Percentiles rank a stretch among this genome's conserved stretches.
phyloP scores from a whole-genome alignment of 2,797 vertebrate species.

The Poeciliopsis infans region DNA sequence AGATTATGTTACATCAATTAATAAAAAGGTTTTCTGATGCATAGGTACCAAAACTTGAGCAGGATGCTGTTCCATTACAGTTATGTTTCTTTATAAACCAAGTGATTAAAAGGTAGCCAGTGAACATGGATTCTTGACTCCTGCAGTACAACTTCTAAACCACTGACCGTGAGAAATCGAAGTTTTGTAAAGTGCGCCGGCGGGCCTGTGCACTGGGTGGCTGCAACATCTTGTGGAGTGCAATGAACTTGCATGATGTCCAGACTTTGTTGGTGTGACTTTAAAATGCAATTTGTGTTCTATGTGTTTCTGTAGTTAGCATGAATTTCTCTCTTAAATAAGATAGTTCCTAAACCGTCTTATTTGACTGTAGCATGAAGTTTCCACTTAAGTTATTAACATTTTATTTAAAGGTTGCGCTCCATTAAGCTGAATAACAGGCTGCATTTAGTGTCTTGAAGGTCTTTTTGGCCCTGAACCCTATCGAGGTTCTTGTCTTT shows the following conservation, averaged over 20 bases:
- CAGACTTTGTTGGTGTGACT: constrained; percentile 56
- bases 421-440: constrained; percentile 18
- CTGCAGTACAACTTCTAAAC: constrained; percentile 37
- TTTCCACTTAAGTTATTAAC: constrained; percentile 45
- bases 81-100: constrained; percentile 20
- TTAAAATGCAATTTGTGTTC: constrained; percentile 69
- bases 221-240: constrained; percentile 46
- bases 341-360: constrained; percentile 44
- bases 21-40: background rate
- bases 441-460: constrained; percentile 20
- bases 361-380: constrained; percentile 63
- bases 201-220: constrained; percentile 64
- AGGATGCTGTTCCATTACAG: background rate
- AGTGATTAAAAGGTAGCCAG: constrained; percentile 34
- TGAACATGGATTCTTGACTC: constrained; percentile 31
- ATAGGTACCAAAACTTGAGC: background rate
- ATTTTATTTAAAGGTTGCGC: constrained; percentile 27
- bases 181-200: constrained; percentile 55
- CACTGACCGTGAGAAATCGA: constrained; percentile 46
- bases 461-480: constrained; percentile 33
- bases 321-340: constrained; percentile 65
- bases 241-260: constrained; percentile 65
- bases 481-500: constrained; percentile 37
- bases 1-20: background rate
- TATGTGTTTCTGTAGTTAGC: constrained; percentile 64